Evolutionary conservation across 1,140 invertebrate species (phyloP), one percentile per base, ranked within the genome.

Genomic region (Sitophilus oryzae): DNA sequence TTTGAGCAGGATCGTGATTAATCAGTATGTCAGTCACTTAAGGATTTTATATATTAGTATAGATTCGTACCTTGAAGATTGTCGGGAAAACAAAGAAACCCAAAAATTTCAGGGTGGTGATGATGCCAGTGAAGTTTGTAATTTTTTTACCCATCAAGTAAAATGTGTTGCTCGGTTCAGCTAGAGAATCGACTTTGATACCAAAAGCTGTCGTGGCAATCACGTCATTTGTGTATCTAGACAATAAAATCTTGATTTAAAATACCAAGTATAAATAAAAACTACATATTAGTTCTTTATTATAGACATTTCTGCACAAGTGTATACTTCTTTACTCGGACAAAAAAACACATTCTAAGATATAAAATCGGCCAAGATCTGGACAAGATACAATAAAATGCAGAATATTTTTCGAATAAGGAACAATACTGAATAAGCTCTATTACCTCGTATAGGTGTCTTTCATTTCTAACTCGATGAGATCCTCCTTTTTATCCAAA

Each of bases 141-240:
- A 60, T 40, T 14, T 60, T 58, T 48, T 64, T 68, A 2, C 67
- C 72, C 38, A 62, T 64, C 8, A 52, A 16, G 43, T 61, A 67
- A 58, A 75, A 72, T 10, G 67, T 53, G 19, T 71, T 69, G 3
- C 71, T 38, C 2, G 46, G 58, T 25, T 73, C 50, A 35, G 47
- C 53, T 43, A 74, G 56, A 2, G 69, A 68, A 52, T 71, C 51
- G 1, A 68, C 63, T 25, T 67, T 57, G 1, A 73, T 54, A 16
- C 72, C 72, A 62, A 70, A 73, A 11, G 70, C 68, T n/a, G 66
- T 46, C 0, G 60, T 63, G 2, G 68, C 69, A 42, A 74, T 73
- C 0, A 71, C 67, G 34, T 74, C 72, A 52, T 68, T 71, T 0
- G 58, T 52, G 34, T 43, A 73, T 48, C 69, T 63, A 0, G n/a